A percentile compares a stretch with the other conserved stretches of the same genome.
Conservation (phyloP, 2,113 vertebrate genomes). For the Tinamus guttatus region DNA sequence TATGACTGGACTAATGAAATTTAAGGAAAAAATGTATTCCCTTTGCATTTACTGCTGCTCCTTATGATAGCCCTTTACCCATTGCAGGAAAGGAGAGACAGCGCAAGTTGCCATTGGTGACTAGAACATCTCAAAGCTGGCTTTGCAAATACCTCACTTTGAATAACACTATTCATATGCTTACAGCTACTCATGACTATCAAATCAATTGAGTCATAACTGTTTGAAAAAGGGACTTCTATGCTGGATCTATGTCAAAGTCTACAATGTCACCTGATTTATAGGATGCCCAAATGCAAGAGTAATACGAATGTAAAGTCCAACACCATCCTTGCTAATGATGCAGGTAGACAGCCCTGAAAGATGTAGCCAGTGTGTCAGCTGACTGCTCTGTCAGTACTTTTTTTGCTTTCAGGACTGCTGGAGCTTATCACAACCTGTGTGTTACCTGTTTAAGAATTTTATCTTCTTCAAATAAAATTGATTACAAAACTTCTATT, state of each 20-base stretch:
- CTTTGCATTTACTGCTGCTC: neutral
- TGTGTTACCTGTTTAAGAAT: neutral
- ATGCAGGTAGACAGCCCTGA: neutral
- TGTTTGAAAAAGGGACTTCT: neutral
- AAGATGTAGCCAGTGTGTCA: neutral
- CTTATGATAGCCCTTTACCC: neutral
- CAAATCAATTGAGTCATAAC: neutral
- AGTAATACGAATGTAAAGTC: neutral
- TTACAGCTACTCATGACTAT: neutral
- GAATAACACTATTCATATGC: neutral
- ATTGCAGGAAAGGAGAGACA: neutral
- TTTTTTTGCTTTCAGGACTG: neutral
- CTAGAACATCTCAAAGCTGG: neutral
- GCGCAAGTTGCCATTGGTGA: neutral
- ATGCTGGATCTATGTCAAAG: neutral
- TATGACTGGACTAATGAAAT: neutral
- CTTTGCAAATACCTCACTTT: neutral
- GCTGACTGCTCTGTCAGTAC: neutral
- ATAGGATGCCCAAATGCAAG: neutral
- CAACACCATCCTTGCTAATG: neutral
- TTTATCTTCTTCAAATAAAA: constrained; percentile 43
- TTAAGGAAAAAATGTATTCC: neutral
- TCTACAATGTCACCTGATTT: neutral
- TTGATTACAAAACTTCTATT: neutral
- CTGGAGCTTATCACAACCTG: neutral